Evolutionary conservation across 2,113 vertebrate species (phyloP), one percentile per base, ranked within the genome.

Genomic region (Maccullochella peelii): DNA sequence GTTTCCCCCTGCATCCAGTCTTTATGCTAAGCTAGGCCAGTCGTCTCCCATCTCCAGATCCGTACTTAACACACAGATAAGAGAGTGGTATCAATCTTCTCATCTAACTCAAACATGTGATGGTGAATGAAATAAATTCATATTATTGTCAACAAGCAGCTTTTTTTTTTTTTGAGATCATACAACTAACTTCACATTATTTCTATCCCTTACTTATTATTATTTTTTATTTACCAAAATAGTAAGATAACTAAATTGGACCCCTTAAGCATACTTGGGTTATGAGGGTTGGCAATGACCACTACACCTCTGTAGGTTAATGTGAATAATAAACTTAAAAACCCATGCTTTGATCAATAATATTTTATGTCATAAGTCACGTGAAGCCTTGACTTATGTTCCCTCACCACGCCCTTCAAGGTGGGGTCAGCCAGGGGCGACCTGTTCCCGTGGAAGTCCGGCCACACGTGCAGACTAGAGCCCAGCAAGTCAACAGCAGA

Each of bases 401-500:
- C 10, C 3, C 96, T 97, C 96, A 99, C 98, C 98, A 96, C 97
- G 94, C 98, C 98, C 91, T 97, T 98, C 77, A 99, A 93, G 86
- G 95, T 96, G 89, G 97, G 95, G 95, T 99, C 98, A 65, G 98
- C 96, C 92, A 99, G 95, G 61, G 98, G 98, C 74, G 98, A 99
- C 88, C 98, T 95, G 96, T 99, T 99, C 73, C 98, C 98, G 79
- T 99, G 98, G 94, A 99, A 99, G 95, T 99, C 98, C 14, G 98
- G 98, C 97, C 98, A 99, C 95, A 99, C 94, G 90, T 99, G 98
- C 89, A 99, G 96, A 94, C 95, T 90, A 92, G 96, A 94, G 89
- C 95, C 96, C 91, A 99, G 96, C 93, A 96, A 96, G 94, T 97
- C 97, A 71, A 97, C 94, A 83, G 92, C 36, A 36, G 96, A 93